Conservation (phyloP, 2,888 invertebrate species). For the Dascillus cervinus region DNA sequence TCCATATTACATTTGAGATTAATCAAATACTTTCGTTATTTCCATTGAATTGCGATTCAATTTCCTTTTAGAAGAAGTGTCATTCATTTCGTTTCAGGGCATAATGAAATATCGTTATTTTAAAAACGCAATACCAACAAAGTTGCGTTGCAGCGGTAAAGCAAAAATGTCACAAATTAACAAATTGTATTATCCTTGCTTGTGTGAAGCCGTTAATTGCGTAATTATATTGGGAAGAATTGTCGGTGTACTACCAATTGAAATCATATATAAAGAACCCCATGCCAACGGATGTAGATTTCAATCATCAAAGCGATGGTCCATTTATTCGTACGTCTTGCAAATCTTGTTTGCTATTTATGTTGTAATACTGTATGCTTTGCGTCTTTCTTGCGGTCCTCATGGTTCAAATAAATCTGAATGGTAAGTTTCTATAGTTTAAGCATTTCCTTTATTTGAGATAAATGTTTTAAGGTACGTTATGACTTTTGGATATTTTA, state of each 20-base stretch:
- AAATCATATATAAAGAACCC: neutral
- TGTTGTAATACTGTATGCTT: neutral
- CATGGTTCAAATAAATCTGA: constrained; percentile 2
- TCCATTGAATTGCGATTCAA: too few relatives aligned
- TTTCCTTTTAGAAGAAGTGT: too few relatives aligned
- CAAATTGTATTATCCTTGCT: constrained; percentile 5
- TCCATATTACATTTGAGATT: too few relatives aligned
- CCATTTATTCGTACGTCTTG: constrained; percentile 1
- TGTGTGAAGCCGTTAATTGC: constrained; percentile 5
- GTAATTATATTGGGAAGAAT: constrained; percentile 4
- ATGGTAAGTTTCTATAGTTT: constrained; percentile 3
- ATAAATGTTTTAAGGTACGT: constrained; percentile 5
- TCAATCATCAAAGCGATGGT: constrained; percentile 1
- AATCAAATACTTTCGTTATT: too few relatives aligned
- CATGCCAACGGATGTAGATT: constrained; percentile 3
- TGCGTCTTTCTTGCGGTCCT: constrained; percentile 3
- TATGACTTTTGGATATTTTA: constrained; percentile 7
- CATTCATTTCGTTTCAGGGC: too few relatives aligned
- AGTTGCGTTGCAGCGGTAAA: too few relatives aligned
- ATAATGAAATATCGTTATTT: too few relatives aligned
- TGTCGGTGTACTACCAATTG: constrained; percentile 4
- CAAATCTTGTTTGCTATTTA: constrained; percentile 3
- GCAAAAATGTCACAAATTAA: too few relatives aligned
- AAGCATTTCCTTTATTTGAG: neutral
- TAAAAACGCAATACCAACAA: too few relatives aligned